Conservation (phyloP, 2,113 vertebrate genomes). For the Oryzias melastigma region DNA sequence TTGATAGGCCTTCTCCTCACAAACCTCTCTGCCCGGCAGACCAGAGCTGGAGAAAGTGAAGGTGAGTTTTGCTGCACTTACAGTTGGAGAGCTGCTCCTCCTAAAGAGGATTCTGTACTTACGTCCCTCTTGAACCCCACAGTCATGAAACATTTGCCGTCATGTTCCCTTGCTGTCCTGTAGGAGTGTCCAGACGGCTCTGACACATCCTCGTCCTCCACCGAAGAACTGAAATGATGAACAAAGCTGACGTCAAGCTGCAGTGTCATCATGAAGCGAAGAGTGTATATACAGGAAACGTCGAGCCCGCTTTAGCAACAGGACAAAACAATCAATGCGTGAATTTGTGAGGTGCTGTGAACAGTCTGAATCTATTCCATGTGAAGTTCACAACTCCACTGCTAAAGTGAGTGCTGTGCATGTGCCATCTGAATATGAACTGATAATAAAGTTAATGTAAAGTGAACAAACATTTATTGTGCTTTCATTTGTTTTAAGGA, state of each 20-base stretch:
- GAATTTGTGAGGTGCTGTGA: not conserved
- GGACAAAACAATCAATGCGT: slow-evolving; percentile 4
- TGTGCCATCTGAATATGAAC: slow-evolving; percentile 48
- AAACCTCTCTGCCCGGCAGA: slow-evolving; percentile 82
- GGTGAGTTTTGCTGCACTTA: slow-evolving; percentile 54
- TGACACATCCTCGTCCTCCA: slow-evolving; percentile 64
- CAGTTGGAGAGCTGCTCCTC: not conserved
- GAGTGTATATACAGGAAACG: slow-evolving; percentile 22
- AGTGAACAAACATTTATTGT: slow-evolving; percentile 11
- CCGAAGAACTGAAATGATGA: slow-evolving; percentile 71
- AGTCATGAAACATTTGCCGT: not conserved
- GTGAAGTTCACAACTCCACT: slow-evolving; percentile 23
- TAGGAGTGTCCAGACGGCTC: slow-evolving; percentile 73
- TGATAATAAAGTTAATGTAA: slow-evolving; percentile 58
- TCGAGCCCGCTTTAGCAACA: not conserved
- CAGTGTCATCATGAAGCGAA: slow-evolving; percentile 17
- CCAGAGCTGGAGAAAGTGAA: slow-evolving; percentile 78
- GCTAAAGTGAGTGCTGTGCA: slow-evolving; percentile 36
- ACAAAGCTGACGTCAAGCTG: slow-evolving; percentile 1
- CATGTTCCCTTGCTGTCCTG: slow-evolving; percentile 24
- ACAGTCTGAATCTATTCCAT: slow-evolving; percentile 22
- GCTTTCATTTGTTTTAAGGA: not conserved
- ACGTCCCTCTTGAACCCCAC: too few relatives aligned
- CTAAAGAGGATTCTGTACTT: not conserved
- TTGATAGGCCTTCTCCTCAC: slow-evolving; percentile 78